phyloP scores from a whole-genome alignment of 1,140 invertebrate species.

The Holcopasites calliopsidis region DNA sequence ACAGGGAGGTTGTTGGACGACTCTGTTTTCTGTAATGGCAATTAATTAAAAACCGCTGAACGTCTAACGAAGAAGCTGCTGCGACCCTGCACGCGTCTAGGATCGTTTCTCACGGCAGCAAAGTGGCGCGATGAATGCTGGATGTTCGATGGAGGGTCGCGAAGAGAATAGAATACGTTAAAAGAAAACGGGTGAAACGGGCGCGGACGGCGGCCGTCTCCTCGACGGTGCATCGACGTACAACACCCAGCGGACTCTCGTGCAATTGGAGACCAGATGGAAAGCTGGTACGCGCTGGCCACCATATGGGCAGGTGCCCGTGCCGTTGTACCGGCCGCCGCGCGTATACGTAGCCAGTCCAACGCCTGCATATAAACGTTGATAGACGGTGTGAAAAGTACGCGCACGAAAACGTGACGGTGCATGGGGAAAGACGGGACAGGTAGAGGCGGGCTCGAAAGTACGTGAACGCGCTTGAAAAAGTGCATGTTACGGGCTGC shows the following conservation, averaged over 20 bases:
- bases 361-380: not conserved
- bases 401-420: not conserved
- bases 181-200: not conserved
- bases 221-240: constrained; percentile 24
- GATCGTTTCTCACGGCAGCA: constrained; percentile 13
- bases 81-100: not conserved
- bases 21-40: too few species aligned
- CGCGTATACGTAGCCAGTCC: constrained; percentile 28
- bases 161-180: constrained; percentile 16
- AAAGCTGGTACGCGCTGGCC: constrained; percentile 41
- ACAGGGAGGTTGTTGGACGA: too few species aligned
- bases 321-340: constrained; percentile 44
- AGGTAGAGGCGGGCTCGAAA: constrained; percentile 11
- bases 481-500: constrained; percentile 41
- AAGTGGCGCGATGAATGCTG: not conserved
- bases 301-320: constrained; percentile 77
- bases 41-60: too few species aligned
- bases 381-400: not conserved
- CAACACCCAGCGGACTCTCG: constrained; percentile 19
- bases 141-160: not conserved
- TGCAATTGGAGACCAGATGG: constrained; percentile 67
- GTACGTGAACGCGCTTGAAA: constrained; percentile 44
- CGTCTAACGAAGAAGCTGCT: too few species aligned
- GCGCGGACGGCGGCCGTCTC: constrained; percentile 27
- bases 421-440: not conserved